A percentile compares a stretch with the other conserved stretches of the same genome.
phyloP scores from a whole-genome alignment of 2,888 invertebrate genomes.

The Neoitamus cyanurus region DNA sequence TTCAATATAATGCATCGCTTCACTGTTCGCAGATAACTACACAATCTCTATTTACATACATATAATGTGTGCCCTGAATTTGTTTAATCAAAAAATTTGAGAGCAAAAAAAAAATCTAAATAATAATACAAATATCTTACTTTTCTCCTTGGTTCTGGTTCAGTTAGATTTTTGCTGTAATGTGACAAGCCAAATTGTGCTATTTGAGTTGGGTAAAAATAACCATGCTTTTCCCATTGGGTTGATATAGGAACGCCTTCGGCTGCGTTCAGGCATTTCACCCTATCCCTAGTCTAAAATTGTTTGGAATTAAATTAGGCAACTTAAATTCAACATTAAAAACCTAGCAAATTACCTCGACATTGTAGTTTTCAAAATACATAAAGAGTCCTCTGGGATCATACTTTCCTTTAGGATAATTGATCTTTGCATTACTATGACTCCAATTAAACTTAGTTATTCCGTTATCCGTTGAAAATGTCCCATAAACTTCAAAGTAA shows the following conservation, averaged over 20 bases:
- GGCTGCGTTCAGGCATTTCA: slow-evolving; percentile 93
- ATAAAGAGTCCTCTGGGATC: slow-evolving; percentile 92
- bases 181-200: slow-evolving; percentile 98
- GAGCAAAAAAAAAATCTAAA: too few species aligned
- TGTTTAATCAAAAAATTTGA: too few species aligned
- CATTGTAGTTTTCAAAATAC: slow-evolving; percentile 98
- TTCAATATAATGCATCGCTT: background rate
- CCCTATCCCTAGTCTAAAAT: slow-evolving; percentile 79
- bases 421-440: slow-evolving; percentile 92
- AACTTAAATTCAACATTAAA: background rate
- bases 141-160: slow-evolving; percentile 80
- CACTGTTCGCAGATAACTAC: too few species aligned
- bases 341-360: slow-evolving; percentile 72
- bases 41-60: too few species aligned
- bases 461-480: slow-evolving; percentile 75
- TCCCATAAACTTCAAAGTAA: slow-evolving; percentile 95
- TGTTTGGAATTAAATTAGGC: background rate
- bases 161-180: slow-evolving; percentile 93
- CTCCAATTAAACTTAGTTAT: slow-evolving; percentile 93
- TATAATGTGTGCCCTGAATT: too few species aligned
- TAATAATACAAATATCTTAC: slow-evolving; percentile 53
- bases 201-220: slow-evolving; percentile 98
- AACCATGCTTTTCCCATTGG: slow-evolving; percentile 96
- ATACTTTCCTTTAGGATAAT: slow-evolving; percentile 89
- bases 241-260: slow-evolving; percentile 96